Evolutionary conservation across 2,888 invertebrate species (phyloP), one percentile per base, ranked within the genome.

Genomic region (Xylocampa areola): DNA sequence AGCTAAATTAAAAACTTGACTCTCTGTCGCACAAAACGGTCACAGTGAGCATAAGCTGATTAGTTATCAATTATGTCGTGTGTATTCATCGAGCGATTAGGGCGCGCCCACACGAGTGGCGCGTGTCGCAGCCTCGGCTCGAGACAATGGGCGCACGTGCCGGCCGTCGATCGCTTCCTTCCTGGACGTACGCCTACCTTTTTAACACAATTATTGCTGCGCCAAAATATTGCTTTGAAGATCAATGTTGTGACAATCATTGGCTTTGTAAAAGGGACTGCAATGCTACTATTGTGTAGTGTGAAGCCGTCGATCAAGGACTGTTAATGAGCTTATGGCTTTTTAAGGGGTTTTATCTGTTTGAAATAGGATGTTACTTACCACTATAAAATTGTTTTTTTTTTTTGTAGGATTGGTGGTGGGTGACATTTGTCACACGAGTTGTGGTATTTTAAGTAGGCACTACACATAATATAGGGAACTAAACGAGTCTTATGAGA

Each of bases 151-250:
- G 19, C 60, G 39, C 73, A 69, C 78, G 76, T 62, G 76, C 19
- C 60, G 44, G 19, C 21, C 51, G 45, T 19, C 72, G 72, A 73
- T 72, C 76, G 77, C 75, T 83, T 83, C 82, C 84, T 84, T 85
- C 85, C 83, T 81, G 39, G 43, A 33, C 49, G 29, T 47, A 67
- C 82, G 80, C 79, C 84, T 80, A 81, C 80, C 53, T 73, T 79
- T 86, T 81, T 86, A 84, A 86, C 71, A 64, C 66, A 68, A 81
- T 86, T 83, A 84, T 79, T 58, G 35, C 59, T 61, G 61, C 76
- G 73, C 78, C 69, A 70, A 39, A 39, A 30, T 55, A 29, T 19
- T 49, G 40, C 62, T 62, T 54, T 64, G 55, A 52, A 39, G 27
- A 60, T 48, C 71, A 76, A 64, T 84, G 63, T 79, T 80, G 70